Evolutionary conservation across 1,140 invertebrate species (phyloP), one percentile per base, ranked within the genome.

Genomic region (Sarcophaga peregrina): DNA sequence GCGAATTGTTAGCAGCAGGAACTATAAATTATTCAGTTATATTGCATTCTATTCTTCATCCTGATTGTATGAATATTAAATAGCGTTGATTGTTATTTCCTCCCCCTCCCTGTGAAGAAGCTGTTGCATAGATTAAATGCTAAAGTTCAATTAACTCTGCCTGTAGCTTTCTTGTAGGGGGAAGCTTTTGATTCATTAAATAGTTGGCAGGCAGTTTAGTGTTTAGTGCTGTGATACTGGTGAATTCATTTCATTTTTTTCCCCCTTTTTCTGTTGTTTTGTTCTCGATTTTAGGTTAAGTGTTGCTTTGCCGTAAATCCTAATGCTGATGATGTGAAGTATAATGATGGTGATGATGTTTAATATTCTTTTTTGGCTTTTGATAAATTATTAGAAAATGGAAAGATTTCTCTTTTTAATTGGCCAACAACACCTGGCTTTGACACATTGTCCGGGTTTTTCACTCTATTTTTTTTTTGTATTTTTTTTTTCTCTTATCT

Each of bases 21-120:
- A 78, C 75, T 78, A 78, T 78, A 78, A 78, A 78, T 78, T 78
- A 78, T 68, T 68, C 62, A 68, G 25, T 37, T 37, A 37, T 37
- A 37, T 37, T 37, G 25, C 20, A 58, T 58, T 58, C 15, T 58
- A 13, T 58, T 58, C 0, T 58, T 58, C 13, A 58, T 58, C 7
- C 54, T 58, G 10, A 8, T 58, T 58, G 25, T 58, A 7, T 13
- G 62, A 25, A 68, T 68, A 68, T 25, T 68, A 20, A 25, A 68
- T 68, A 20, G 62, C 7, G n/a, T n/a, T 68, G 62, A 25, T 68
- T 25, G 20, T 9, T 68, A 68, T 68, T 68, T 8, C 62, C n/a
- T n/a, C 20, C 15, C 13, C 7, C 54, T 58, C 15, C 8, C 7
- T 68, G 10, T 6, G 17, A 68, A 25, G 74, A 50, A 47, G 74